Evolutionary conservation across 23 tunicate species (phyloP), one percentile per base, ranked within the genome.

Genomic region (Trididemnum miniatum): DNA sequence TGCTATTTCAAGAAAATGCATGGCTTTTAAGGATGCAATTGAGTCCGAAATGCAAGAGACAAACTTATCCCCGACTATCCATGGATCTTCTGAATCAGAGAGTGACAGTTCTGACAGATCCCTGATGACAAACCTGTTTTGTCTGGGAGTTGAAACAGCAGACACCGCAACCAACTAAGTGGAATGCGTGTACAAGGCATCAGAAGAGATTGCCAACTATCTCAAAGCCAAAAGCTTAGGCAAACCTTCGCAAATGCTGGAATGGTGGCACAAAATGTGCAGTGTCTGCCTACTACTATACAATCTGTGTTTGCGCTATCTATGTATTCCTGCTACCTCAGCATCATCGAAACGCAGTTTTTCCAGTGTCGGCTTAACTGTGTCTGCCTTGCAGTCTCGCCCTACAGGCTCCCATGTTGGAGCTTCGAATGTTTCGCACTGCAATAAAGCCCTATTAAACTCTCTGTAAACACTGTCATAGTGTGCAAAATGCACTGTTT

Each of bases 311-410:
- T 33, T 31, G 38, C 54, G 54, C 28, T 57, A 78, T 27, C 37
- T 57, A 7, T 38, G 57, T 18, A 54, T 78, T 7, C 82, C 82
- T 5, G 71, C 82, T 15, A 12, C 69, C 2, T 57, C 82, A 2
- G 82, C 82, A 52, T 27, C 82, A 54, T 78, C 82, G 26, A 71
- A 78, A 78, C 35, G 82, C 28, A 29, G 59, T 20, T 78, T 78
- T 57, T 78, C 82, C 4, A 78, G 71, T 57, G 71, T 38, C 12
- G 82, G 71, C 5, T 71, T 78, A 7, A 78, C 71, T 51, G 67
- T 38, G 7, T 52, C 67, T 36, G 29, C 9, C 7, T 33, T 78
- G 30, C 54, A 71, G 23, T 78, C 82, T 57, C 67, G 82, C 4
- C 36, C 54, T 1, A 54, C 82, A 26, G 69, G 82, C 15, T 29